Evolutionary conservation across 2,888 invertebrate species (phyloP).

Genomic region (Aricia artaxerxes): DNA sequence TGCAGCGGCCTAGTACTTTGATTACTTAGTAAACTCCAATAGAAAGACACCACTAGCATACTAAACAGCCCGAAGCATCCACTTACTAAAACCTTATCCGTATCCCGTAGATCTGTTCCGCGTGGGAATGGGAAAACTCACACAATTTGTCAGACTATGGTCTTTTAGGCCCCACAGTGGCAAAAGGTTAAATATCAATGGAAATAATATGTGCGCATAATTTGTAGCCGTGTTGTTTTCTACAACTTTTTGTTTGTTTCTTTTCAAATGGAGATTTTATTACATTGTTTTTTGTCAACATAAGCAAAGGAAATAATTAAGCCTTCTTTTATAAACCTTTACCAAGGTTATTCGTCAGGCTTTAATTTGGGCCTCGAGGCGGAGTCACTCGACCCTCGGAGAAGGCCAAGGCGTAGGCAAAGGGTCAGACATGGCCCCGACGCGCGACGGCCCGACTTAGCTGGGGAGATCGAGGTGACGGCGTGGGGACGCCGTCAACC

Average conservation of each 20-base stretch:
- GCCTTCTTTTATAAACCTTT: not conserved
- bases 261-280: not conserved
- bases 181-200: not conserved
- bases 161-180: not conserved
- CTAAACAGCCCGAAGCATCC: not conserved
- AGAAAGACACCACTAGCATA: not conserved
- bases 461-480: too few species aligned
- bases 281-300: not conserved
- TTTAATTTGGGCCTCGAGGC: not conserved
- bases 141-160: not conserved
- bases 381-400: too few species aligned
- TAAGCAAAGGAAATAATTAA: not conserved
- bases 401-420: too few species aligned
- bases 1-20: not conserved
- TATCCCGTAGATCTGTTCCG: not conserved
- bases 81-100: not conserved
- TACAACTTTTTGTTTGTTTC: conserved; percentile 1
- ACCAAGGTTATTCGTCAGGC: not conserved
- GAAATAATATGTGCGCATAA: not conserved
- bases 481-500: too few species aligned
- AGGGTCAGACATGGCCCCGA: too few species aligned
- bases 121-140: not conserved
- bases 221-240: not conserved
- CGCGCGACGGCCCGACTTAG: too few species aligned
- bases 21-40: not conserved